phyloP scores from a whole-genome alignment of 2,113 vertebrate species.

The Murina feae region DNA sequence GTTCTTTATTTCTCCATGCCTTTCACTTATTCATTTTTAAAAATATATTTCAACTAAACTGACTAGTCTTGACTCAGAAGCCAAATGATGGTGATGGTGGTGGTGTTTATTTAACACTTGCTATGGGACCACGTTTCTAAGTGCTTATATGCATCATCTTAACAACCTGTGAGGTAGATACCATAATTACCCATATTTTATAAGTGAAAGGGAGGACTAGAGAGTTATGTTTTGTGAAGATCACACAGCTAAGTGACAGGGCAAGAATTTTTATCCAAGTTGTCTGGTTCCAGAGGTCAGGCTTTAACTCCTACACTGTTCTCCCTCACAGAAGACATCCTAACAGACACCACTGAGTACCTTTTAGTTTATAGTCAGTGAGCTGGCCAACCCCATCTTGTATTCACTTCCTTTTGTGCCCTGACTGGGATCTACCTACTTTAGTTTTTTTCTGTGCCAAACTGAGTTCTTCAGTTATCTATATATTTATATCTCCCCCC shows the following conservation, averaged over 20 bases:
- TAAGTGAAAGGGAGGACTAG: background rate
- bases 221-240: background rate
- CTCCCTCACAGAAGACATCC: background rate
- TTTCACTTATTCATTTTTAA: constrained; percentile 16
- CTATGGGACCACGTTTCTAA: background rate
- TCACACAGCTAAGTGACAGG: background rate
- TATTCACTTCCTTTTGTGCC: background rate
- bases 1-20: background rate
- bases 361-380: background rate
- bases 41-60: background rate
- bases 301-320: background rate
- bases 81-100: background rate
- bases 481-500: background rate
- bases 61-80: background rate
- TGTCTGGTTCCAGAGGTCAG: background rate
- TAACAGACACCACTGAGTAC: background rate
- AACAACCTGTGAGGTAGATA: background rate
- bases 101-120: background rate
- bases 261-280: constrained; percentile 7
- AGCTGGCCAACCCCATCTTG: background rate
- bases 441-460: background rate
- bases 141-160: background rate
- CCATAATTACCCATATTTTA: background rate
- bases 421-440: background rate
- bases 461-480: constrained; percentile 8